Conservation (phyloP, 1,140 invertebrate species). For the Drosophila nasuta region DNA sequence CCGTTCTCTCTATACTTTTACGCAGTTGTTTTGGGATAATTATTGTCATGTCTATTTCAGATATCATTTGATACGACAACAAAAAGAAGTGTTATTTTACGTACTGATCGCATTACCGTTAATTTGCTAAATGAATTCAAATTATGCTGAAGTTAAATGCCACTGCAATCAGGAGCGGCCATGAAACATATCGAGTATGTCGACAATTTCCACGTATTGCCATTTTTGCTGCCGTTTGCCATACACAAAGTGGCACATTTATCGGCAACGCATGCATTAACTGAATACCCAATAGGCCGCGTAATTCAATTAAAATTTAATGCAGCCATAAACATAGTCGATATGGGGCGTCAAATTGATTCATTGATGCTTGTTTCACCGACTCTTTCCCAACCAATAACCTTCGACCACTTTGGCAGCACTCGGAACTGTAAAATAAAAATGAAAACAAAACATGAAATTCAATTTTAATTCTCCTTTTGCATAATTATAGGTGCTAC, state of each 20-base stretch:
- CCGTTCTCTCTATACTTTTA: background rate
- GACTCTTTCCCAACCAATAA: background rate
- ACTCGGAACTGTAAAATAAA: slow-evolving; percentile 12
- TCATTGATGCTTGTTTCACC: background rate
- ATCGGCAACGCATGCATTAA: slow-evolving; percentile 48
- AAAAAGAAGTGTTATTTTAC: background rate
- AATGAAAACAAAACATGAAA: slow-evolving; percentile 37
- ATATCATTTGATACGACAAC: background rate
- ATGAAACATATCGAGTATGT: background rate
- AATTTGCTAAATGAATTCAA: slow-evolving; percentile 10
- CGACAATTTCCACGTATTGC: background rate
- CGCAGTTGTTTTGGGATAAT: background rate
- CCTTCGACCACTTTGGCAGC: background rate
- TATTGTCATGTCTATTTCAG: background rate
- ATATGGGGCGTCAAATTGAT: slow-evolving; percentile 39
- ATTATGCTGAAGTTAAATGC: background rate
- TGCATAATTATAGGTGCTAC: slow-evolving; percentile 53
- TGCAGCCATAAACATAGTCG: slow-evolving; percentile 51
- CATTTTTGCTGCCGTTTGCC: background rate
- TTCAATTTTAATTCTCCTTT: slow-evolving; percentile 54
- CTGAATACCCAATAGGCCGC: slow-evolving; percentile 39
- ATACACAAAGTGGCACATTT: slow-evolving; percentile 8
- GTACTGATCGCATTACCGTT: background rate
- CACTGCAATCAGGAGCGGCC: background rate
- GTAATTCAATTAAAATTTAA: slow-evolving; percentile 73